Conservation (phyloP, 2,113 vertebrate species). For the Saccopteryx leptura region DNA sequence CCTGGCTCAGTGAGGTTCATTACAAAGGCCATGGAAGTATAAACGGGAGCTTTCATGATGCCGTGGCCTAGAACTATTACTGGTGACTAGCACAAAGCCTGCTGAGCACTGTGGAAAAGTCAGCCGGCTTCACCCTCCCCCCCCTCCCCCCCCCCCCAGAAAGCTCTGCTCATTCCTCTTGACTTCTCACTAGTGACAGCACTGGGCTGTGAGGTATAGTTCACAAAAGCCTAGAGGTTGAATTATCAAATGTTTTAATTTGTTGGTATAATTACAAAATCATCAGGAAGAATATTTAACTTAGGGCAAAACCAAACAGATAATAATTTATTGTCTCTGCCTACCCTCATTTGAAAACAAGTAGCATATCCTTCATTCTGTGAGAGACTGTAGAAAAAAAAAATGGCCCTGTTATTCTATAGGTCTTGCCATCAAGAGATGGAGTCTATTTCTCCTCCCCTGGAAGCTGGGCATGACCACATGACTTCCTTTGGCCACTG, state of each 20-base stretch:
- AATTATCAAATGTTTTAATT: neutral
- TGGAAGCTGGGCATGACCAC: neutral
- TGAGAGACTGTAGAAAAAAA: neutral
- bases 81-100: neutral
- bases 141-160: too few relatives aligned
- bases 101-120: neutral
- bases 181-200: neutral
- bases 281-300: neutral
- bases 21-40: neutral
- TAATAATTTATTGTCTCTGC: conserved; percentile 4
- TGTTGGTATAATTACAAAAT: conserved; percentile 9
- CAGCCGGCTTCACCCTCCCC: neutral
- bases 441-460: neutral
- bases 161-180: neutral
- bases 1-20: neutral
- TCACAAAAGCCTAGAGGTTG: conserved; percentile 23
- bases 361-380: neutral
- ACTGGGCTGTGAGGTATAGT: neutral
- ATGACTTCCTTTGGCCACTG: neutral
- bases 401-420: neutral
- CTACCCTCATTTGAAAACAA: conserved; percentile 46
- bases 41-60: neutral
- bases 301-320: conserved; percentile 16
- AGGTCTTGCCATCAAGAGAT: conserved; percentile 10
- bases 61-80: neutral